Base-by-base conservation (phyloP, 2,797 vertebrate genomes). In the Anabacerthia variegaticeps region DNA sequence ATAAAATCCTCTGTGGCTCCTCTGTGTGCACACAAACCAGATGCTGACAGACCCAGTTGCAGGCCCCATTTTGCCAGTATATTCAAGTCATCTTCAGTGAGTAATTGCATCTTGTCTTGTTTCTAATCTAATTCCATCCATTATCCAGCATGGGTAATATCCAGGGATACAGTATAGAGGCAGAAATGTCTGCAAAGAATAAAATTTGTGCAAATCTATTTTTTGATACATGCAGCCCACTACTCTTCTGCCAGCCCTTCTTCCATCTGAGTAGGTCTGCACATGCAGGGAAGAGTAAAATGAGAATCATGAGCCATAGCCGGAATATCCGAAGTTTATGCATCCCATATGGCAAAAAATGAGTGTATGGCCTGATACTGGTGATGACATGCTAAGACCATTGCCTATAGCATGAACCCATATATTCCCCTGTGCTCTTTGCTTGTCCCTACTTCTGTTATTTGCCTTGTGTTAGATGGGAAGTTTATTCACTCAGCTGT, bases 111-210 rank as follows among this genome's bases (percentile, higher is more conserved):
- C 87, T 91, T 88, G 84, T 82, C 84, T 78, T 91, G 20, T 85
- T 89, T 95, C 32, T 89, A 92, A 96, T 95, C 76, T 95, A 79
- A 96, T 97, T 97, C 88, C 61, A 82, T 78, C 90, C 65, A 78
- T 95, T 95, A 93, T 69, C 76, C 39, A 81, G 90, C 85, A 94
- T 95, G 71, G 96, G 82, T 93, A 39, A 92, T 93, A 89, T 97
- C 73, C 86, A 92, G 86, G 51, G 90, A 86, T 91, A 55, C 32
- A 58, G 48, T 85, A 92, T 10, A 92, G 49, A 1, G 1, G 56
- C 1, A 3, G 79, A 69, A 92, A 93, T 2, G 11, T 96, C 93
- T 96, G 92, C 69, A 85, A 95, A 94, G 61, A 85, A 91, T 82
- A 78, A 95, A 94, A 92, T 37, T 13, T 44, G 28, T 59, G 43